A percentile compares a stretch with the other conserved stretches of the same genome.
Evolutionary conservation across 2,113 vertebrate genomes (phyloP).

Genomic region (Hypanus sabinus): DNA sequence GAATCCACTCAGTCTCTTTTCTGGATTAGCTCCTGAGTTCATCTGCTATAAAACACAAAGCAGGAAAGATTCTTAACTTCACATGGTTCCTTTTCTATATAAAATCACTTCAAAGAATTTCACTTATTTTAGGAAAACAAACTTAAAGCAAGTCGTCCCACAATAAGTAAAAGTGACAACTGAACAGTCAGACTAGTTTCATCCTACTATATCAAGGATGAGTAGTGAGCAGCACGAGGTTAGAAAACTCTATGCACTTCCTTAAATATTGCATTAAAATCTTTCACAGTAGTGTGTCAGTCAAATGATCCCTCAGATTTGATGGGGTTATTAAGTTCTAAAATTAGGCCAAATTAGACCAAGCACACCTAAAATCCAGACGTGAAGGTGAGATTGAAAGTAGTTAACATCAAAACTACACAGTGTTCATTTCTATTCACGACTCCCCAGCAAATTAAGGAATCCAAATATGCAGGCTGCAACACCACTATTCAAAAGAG

Average conservation of each 20-base stretch:
- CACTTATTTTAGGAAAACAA: not conserved
- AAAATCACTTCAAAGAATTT: not conserved
- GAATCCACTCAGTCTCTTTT: constrained; percentile 52
- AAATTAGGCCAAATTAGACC: too few relatives aligned
- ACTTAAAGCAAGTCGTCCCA: not conserved
- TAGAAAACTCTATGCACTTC: not conserved
- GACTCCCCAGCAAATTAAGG: too few relatives aligned
- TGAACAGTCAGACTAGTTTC: not conserved
- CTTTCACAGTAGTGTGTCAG: not conserved
- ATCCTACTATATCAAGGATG: not conserved
- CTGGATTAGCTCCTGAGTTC: constrained; percentile 41
- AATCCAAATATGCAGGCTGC: too few relatives aligned
- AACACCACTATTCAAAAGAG: too few relatives aligned
- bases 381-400: too few relatives aligned
- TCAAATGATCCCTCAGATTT: too few relatives aligned
- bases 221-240: not conserved
- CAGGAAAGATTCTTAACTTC: not conserved
- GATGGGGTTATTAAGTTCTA: too few relatives aligned
- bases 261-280: not conserved
- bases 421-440: too few relatives aligned
- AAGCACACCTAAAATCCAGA: too few relatives aligned
- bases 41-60: constrained; percentile 51
- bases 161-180: not conserved
- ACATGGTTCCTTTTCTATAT: not conserved
- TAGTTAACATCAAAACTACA: too few relatives aligned